A percentile compares a stretch with the other conserved stretches of the same genome.
These are phyloP conservation scores for Erythrolamprus reginae DNA, from an alignment of 2,113 vertebrate genomes.

Conservation along the genomic window DNA sequence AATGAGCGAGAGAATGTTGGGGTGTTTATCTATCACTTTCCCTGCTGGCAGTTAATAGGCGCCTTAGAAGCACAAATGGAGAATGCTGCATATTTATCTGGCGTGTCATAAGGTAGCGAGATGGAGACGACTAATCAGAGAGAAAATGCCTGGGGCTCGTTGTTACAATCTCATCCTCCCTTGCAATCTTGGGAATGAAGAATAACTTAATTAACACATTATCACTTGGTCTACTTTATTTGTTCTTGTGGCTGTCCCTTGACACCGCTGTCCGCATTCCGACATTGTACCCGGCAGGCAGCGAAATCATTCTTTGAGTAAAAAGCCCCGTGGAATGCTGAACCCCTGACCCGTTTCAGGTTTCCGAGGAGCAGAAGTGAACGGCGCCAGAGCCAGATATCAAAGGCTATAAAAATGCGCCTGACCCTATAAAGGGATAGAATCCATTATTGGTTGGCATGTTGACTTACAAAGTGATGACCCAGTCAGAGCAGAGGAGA, in stretches of 20 bases:
- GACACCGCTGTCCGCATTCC: not conserved
- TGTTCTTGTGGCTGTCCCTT: conserved; percentile 13
- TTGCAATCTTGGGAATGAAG: conserved; percentile 41
- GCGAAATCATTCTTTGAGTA: not conserved
- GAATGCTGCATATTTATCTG: conserved; percentile 50
- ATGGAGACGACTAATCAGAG: conserved; percentile 40
- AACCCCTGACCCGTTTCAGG: not conserved
- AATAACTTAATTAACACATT: conserved; percentile 49
- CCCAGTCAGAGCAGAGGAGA: accelerated
- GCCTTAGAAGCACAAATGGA: conserved; percentile 51
- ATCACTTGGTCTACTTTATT: conserved; percentile 33
- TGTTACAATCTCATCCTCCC: conserved; percentile 38
- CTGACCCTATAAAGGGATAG: not conserved
- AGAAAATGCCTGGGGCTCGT: conserved; percentile 33
- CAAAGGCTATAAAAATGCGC: not conserved
- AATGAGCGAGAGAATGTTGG: not conserved
- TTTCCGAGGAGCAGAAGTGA: accelerated
- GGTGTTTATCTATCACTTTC: conserved; percentile 24
- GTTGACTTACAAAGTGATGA: not conserved
- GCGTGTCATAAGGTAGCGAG: conserved; percentile 32
- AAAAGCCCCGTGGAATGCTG: accelerated
- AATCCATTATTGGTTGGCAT: not conserved
- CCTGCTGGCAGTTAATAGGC: conserved; percentile 52
- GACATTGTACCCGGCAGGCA: not conserved
- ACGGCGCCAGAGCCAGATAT: not conserved